Base-by-base conservation (phyloP, 2,888 invertebrate genomes). In the Adela reaumurella region DNA sequence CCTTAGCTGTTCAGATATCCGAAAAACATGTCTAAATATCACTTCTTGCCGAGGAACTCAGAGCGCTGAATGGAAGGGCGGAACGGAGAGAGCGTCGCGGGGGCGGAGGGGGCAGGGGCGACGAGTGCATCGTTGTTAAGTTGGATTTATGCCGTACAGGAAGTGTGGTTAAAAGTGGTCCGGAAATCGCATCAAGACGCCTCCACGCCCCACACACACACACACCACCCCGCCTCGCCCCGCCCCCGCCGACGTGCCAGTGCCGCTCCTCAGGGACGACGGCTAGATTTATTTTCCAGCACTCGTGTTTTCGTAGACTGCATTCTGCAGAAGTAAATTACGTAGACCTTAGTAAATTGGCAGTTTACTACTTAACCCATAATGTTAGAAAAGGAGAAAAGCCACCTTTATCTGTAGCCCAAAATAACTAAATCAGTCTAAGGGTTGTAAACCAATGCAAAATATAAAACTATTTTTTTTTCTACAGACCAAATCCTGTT, bases 101-200 rank as follows among this genome's bases (percentile, higher is more conserved):
- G 57, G 59, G 58, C 57, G 54, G 55, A 55, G 58, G 29, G 45
- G 57, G 54, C 55, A 55, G 58, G 29, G 45, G 46, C 19, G 44
- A 17, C 17, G 19, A 44, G 19, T 18, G 43, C 28, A 61, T 57
- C 59, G 57, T 57, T 55, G 62, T 63, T 70, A 72, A 71, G 66
- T 65, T 57, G 63, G 63, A 71, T 72, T 73, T 74, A 70, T 70
- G 67, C 67, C 64, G 61, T 61, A 58, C 62, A 65, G 68, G 67
- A 67, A 70, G 61, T 62, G 60, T 62, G 60, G 65, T 66, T 70
- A 67, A 68, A 69, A 68, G 67, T 68, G 65, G 64, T 59, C 67
- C 67, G 73, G 72, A 72, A 74, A 74, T 74, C 67, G 64, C 61
- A 71, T 71, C 67, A 72, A 67, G 68, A 64, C 68, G 69, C 68